A percentile compares a stretch with the other conserved stretches of the same genome.
phyloP scores from a whole-genome alignment of 2,888 invertebrate species.

The Psylliodes chrysocephalus region DNA sequence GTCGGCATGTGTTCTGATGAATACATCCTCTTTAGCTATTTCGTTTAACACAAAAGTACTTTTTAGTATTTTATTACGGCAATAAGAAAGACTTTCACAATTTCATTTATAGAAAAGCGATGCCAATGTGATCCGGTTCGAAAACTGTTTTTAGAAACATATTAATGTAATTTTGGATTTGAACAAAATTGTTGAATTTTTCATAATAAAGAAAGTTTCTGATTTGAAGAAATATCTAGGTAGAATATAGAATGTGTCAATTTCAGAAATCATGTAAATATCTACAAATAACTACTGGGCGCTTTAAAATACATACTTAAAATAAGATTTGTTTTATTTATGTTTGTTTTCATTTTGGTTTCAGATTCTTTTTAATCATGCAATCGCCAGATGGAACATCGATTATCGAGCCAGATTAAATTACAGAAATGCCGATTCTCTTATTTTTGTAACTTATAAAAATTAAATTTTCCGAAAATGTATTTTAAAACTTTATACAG shows the following conservation, averaged over 20 bases:
- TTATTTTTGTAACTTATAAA: no score
- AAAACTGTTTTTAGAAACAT: background rate
- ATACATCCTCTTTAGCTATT: conserved; percentile 10
- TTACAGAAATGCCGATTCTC: no score
- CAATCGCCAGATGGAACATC: no score
- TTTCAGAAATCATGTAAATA: background rate
- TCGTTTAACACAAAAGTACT: conserved; percentile 12
- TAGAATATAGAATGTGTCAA: background rate
- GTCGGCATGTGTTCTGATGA: background rate
- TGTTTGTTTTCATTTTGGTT: no score
- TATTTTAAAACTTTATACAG: no score
- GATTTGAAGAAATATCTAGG: conserved; percentile 12
- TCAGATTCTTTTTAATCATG: no score
- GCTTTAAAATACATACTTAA: no score
- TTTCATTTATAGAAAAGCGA: conserved; percentile 35
- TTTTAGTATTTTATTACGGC: conserved; percentile 16
- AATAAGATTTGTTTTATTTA: no score
- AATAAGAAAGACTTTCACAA: conserved; percentile 33
- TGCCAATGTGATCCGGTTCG: conserved; percentile 38
- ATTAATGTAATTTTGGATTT: background rate
- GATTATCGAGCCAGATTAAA: no score
- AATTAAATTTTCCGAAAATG: no score
- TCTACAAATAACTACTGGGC: no score
- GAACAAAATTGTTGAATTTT: conserved; percentile 12
- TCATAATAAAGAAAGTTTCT: background rate